Base-by-base conservation (phyloP, 2,888 invertebrate species). In the Oeneis ivallda region DNA sequence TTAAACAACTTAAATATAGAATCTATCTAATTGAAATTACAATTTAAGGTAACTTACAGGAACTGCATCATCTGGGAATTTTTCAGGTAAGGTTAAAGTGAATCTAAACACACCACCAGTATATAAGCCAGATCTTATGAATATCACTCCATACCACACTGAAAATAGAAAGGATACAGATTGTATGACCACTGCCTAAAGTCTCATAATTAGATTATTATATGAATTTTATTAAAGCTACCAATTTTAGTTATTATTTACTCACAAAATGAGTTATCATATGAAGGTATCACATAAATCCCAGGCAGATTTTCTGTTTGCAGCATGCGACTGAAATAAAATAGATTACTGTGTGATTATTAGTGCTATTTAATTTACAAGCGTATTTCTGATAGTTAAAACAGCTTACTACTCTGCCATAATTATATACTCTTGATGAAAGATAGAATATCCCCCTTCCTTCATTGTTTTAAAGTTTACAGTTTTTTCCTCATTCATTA, bases 71-170 rank as follows among this genome's bases (percentile, higher is more conserved):
- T 96, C 95, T 34, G 98, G 99, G 88, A 98, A 99, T 75, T 94
- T 95, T 70, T 96, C 96, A 65, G 98, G 97, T 80, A 99, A 93
- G 74, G 94, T 93, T 72, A 99, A 91, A 69, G 94, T 95, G 85
- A 99, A 99, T 76, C 98, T 94, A 84, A 98, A 98, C 63, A 98
- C 93, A 67, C 96, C 98, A 72, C 96, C 97, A 88, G 96, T 95
- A 87, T 98, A 99, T 71, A 95, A 90, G 26, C 98, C 98, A 84
- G 95, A 94, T 76, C 97, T 94, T 62, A 98, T 94, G 92, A 98
- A 99, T 79, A 98, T 93, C 32, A 98, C 95, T 72, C 98, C 98
- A 92, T 95, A 96, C 98, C 98, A 98, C 69, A 95, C 97, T 98
- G 90, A 68, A 93, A 93, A 70, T 13, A 19, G 1, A 45, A n/a